Evolutionary conservation across 2,888 invertebrate genomes (phyloP), one percentile per base, ranked within the genome.

Genomic region (Pediacus dermestoides): DNA sequence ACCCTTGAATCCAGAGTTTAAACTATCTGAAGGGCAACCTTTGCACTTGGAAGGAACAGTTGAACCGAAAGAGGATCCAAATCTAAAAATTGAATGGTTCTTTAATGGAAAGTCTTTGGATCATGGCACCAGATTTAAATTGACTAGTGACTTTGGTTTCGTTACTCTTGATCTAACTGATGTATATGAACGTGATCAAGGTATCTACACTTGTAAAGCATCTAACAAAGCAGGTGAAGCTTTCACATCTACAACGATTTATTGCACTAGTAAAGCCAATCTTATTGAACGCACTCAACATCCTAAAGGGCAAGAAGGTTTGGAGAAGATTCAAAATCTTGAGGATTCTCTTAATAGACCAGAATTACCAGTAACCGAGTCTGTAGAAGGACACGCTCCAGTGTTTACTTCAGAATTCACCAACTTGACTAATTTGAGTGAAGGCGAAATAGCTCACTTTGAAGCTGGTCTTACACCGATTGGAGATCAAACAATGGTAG

Each of bases 401-500:
- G 82, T 85, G 39, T 92, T 93, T 61, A 90, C 88, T 3, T 88
- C 90, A 1, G 85, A 89, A 63, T 91, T 91, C 68, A 79, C 85
- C 53, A 82, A 89, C 52, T 76, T 92, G 42, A 73, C 77, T 6
- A 89, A 90, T 57, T 76, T 97, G 31, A 85, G 84, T 23, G 97
- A 97, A 72, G 94, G 94, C 39, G 93, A 97, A 70, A 86, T 94
- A 53, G 95, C 95, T 51, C 96, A 97, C 69, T 96, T 95, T 68
- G 97, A 99, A 73, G 96, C 95, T 21, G 91, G 90, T 31, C 77
- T 99, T 4, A 87, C 91, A 33, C 99, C 99, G 7, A 85, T 89
- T 30, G 91, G 92, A 7, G 93, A 93, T 61, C 90, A 92, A 67
- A 88, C 86, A 13, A 92, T 94, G 91, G 81, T 84, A 14, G 88